phyloP scores from a whole-genome alignment of 1,140 invertebrate genomes.

The Nephila pilipes region DNA sequence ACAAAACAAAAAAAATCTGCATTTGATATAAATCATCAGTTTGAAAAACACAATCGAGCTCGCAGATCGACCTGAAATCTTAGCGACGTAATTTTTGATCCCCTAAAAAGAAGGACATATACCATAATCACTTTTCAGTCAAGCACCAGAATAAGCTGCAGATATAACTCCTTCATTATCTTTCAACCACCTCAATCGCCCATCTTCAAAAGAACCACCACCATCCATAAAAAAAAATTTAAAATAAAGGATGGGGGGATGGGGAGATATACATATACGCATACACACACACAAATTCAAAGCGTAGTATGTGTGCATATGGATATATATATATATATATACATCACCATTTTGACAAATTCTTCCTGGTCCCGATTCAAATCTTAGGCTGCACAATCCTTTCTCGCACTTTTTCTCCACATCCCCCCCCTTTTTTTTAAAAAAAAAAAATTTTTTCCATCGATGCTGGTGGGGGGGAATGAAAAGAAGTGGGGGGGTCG shows the following conservation, averaged over 20 bases:
- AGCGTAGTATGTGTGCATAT: neutral
- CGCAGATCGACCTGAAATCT: neutral
- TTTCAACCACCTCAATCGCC: slow-evolving; percentile 35
- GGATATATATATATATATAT: slow-evolving; percentile 48
- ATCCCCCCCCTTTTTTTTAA: neutral
- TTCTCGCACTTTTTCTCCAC: slow-evolving; percentile 2
- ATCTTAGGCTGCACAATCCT: slow-evolving; percentile 51
- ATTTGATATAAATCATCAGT: too few relatives aligned
- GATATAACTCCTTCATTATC: slow-evolving; percentile 64
- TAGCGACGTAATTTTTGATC: neutral
- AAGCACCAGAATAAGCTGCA: slow-evolving; percentile 52
- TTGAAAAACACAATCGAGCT: neutral
- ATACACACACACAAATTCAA: neutral
- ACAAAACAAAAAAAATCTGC: too few relatives aligned
- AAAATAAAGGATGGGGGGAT: neutral
- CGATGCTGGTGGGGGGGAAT: slow-evolving; percentile 8
- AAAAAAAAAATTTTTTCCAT: slow-evolving; percentile 37
- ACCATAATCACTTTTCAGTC: slow-evolving; percentile 55
- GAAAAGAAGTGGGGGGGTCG: neutral
- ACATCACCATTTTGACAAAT: slow-evolving; percentile 64
- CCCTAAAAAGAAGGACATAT: neutral
- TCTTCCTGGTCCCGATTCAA: slow-evolving; percentile 58
- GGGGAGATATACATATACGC: neutral
- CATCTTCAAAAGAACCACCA: slow-evolving; percentile 30
- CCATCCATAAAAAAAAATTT: neutral